Evolutionary conservation across 2,113 vertebrate species (phyloP).

Genomic region (Ictalurus furcatus): DNA sequence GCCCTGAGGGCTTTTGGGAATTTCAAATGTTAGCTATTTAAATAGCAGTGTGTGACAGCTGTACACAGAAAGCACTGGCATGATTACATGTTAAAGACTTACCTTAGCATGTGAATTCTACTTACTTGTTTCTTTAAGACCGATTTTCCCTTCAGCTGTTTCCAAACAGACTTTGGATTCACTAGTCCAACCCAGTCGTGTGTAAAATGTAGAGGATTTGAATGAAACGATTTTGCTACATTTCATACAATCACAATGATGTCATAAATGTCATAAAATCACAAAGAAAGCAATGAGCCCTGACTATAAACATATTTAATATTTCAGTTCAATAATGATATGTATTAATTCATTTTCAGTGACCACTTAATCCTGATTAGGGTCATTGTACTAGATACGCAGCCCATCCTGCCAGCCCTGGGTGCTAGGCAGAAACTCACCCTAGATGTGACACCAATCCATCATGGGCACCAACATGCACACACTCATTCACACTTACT

Average conservation of each 20-base stretch:
- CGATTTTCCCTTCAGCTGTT: not conserved
- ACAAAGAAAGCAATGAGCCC: not conserved
- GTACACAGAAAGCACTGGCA: constrained; percentile 61
- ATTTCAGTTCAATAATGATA: not conserved
- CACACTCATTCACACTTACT: not conserved
- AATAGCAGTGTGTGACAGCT: constrained; percentile 53
- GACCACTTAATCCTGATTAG: not conserved
- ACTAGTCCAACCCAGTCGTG: not conserved
- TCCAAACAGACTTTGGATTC: not conserved
- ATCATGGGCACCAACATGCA: not conserved
- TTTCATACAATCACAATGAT: not conserved
- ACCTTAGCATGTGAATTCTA: not conserved
- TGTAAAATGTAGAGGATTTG: not conserved
- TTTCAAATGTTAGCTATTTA: constrained; percentile 65
- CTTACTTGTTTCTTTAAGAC: not conserved
- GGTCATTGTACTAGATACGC: not conserved
- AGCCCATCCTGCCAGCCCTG: not conserved
- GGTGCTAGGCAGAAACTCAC: not conserved
- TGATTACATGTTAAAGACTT: constrained; percentile 55
- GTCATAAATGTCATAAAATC: not conserved
- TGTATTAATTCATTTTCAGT: not conserved
- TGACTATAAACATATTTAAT: not conserved
- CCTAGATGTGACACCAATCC: not conserved
- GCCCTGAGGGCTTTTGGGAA: constrained; percentile 59
- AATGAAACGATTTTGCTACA: not conserved